These are phyloP conservation scores for Lasioglossum morio DNA, from an alignment of 2,888 invertebrate genomes.

Conservation along the genomic window DNA sequence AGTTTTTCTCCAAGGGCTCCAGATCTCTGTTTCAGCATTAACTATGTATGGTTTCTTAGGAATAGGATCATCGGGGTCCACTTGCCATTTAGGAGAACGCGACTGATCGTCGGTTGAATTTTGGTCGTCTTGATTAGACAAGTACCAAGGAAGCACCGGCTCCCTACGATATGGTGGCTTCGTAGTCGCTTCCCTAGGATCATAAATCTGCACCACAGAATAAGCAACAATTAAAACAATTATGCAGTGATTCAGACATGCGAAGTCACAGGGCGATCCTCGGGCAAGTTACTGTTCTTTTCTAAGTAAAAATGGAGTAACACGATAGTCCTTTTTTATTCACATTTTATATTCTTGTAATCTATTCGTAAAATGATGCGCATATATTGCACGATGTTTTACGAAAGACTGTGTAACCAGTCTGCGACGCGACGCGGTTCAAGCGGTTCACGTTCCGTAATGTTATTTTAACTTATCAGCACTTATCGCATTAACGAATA, in stretches of 20 bases:
- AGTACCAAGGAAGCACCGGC: constrained; percentile 70
- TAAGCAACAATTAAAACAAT: constrained; percentile 6
- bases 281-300: no score
- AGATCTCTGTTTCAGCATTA: constrained; percentile 35
- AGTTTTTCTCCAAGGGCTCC: constrained; percentile 65
- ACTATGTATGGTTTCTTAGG: constrained; percentile 37
- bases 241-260: no score
- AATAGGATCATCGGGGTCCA: constrained; percentile 16
- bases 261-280: no score
- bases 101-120: constrained; percentile 33
- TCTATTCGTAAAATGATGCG: neutral
- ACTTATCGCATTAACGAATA: constrained; percentile 39
- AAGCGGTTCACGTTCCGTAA: neutral
- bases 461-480: constrained; percentile 43
- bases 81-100: constrained; percentile 58
- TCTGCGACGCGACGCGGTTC: neutral
- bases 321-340: no score
- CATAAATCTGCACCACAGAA: constrained; percentile 37
- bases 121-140: constrained; percentile 36
- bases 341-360: no score
- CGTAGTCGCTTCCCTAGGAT: constrained; percentile 70
- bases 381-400: neutral
- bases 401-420: neutral
- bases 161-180: constrained; percentile 73
- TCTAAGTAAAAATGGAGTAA: no score